Conservation (phyloP, 2,888 invertebrate genomes). For the Rhagophthalmus giganteus region DNA sequence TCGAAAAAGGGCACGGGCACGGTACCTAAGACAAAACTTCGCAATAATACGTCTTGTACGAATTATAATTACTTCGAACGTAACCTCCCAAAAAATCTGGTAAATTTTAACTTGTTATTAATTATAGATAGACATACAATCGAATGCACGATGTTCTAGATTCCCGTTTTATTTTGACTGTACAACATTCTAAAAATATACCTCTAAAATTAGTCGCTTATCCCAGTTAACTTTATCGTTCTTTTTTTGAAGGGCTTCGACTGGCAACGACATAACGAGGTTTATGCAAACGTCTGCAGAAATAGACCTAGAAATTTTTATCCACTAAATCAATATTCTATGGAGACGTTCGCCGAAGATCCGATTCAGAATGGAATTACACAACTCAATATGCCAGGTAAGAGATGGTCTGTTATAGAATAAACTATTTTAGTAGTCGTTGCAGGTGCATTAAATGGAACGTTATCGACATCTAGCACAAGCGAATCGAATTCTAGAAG, state of each 20-base stretch:
- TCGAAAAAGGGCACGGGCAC: conserved; percentile 61
- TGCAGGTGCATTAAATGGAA: conserved; percentile 42
- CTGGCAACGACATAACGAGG: conserved; percentile 42
- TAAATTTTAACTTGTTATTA: conserved; percentile 34
- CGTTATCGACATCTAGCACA: conserved; percentile 42
- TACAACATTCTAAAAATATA: conserved; percentile 33
- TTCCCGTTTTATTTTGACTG: conserved; percentile 11
- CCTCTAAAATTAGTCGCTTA: conserved; percentile 33
- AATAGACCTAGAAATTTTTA: conserved; percentile 43
- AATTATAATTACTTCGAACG: conserved; percentile 26
- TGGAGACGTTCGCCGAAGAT: conserved; percentile 40
- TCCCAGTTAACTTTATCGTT: conserved; percentile 12
- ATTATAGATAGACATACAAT: not conserved
- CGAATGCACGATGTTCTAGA: not conserved
- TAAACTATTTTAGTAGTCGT: not conserved
- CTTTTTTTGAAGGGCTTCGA: conserved; percentile 41
- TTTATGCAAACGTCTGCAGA: conserved; percentile 33
- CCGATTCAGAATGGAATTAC: conserved; percentile 20
- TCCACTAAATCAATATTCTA: conserved; percentile 37
- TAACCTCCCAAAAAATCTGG: conserved; percentile 51
- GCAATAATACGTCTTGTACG: conserved; percentile 54
- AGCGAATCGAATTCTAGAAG: conserved; percentile 50
- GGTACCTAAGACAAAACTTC: conserved; percentile 67
- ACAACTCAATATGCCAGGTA: conserved; percentile 17
- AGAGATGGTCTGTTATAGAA: not conserved